Base-by-base conservation (phyloP, 1,140 invertebrate genomes). In the Pseudomyrmex dendroicus region DNA sequence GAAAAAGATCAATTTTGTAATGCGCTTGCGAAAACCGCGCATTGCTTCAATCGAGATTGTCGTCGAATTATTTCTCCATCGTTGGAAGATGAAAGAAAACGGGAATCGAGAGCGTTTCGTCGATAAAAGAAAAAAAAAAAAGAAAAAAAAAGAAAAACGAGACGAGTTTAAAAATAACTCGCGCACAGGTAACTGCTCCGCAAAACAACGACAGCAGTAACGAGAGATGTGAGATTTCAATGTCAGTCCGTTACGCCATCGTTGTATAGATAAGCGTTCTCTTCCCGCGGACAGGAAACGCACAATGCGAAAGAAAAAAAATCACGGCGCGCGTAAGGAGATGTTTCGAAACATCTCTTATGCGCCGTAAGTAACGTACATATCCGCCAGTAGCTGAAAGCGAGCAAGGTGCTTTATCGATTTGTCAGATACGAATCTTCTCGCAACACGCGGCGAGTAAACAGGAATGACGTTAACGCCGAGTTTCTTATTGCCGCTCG, bases 341-440 rank as follows among this genome's bases (percentile, higher is more conserved):
- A 25, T 25, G 25, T 25, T 25, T 25, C 9, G 25, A 25, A 62
- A 48, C 52, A 54, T 56, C 52, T 74, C 20, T 20, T 61, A 50
- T 13, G 50, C 12, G 10, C 25, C 74, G 66, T 63, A 15, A 54
- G 25, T 35, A 35, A n/a, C n/a, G n/a, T 0, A 35, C 7, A 35
- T 35, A 35, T 1, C 5, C 5, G 35, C 35, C 35, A 5, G 5
- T 7, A 7, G 35, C 35, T 35, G 35, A 22, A 46, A 52, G 15
- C 50, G 4, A 22, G 20, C n/a, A 64, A 20, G 12, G 15, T 35
- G 25, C 66, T 66, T 76, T 83, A 87, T 86, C 80, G 35, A 77
- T 78, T 73, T 57, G 54, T 64, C 56, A 54, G 86, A 87, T 87
- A 78, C 13, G 22, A 84, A 86, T 86, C 82, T 84, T 86, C 82